Evolutionary conservation across 2,797 vertebrate species (phyloP).

Genomic region (Zalophus californianus): DNA sequence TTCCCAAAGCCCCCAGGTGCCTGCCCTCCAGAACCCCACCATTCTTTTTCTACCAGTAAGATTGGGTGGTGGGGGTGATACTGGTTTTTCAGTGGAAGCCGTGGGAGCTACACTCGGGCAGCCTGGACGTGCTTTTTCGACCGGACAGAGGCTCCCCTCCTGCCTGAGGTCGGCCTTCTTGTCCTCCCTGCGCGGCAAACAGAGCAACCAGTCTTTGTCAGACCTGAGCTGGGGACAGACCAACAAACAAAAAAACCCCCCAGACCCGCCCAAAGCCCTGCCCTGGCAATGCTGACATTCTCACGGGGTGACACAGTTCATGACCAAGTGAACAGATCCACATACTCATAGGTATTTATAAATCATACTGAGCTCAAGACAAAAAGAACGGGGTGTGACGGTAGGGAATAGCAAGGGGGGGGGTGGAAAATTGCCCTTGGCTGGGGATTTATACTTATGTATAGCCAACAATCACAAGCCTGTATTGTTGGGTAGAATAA

Average conservation of each 20-base stretch:
- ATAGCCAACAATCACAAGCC: not conserved
- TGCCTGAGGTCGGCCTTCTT: fast-evolving
- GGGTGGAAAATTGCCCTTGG: not conserved
- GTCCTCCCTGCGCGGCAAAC: not conserved
- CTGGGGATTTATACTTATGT: not conserved
- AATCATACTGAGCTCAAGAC: not conserved
- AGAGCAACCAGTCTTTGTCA: not conserved
- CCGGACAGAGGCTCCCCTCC: not conserved
- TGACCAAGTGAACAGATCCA: not conserved
- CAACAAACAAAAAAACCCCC: not conserved
- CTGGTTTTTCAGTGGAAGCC: not conserved
- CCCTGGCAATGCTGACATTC: constrained; percentile 37
- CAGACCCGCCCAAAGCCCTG: not conserved
- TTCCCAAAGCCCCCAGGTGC: not conserved
- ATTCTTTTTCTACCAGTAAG: not conserved
- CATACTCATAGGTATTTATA: not conserved
- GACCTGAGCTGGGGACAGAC: not conserved
- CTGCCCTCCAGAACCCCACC: not conserved
- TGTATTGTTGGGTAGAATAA: not conserved
- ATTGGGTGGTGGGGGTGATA: not conserved
- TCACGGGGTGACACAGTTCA: not conserved
- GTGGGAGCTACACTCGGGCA: not conserved
- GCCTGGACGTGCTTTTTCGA: fast-evolving
- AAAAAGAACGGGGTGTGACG: not conserved
- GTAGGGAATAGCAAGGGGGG: not conserved